These are phyloP conservation scores for Neoaliturus tenellus DNA, from an alignment of 2,888 invertebrate genomes.

Conservation along the genomic window DNA sequence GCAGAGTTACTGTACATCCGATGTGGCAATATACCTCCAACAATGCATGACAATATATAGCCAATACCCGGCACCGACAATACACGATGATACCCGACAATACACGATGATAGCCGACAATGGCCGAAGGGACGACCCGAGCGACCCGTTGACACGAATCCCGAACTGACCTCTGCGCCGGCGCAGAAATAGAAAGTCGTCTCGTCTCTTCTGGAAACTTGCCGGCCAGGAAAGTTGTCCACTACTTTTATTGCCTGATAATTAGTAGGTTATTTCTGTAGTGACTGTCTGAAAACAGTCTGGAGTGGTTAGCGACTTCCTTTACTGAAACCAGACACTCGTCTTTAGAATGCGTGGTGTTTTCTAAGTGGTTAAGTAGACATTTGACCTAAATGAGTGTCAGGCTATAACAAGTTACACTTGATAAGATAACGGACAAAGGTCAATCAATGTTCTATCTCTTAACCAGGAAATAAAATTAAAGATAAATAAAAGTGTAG, in stretches of 20 bases:
- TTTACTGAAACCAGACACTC: neutral
- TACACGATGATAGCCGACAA: neutral
- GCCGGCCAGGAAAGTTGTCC: conserved; percentile 39
- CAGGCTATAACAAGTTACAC: neutral
- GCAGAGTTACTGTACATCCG: too few species aligned
- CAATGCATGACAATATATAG: too few species aligned
- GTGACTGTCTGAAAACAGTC: neutral
- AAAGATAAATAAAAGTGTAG: too few species aligned
- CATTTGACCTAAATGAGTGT: neutral
- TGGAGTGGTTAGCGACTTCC: neutral
- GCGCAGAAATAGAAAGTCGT: conserved; percentile 25
- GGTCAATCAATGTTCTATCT: too few species aligned
- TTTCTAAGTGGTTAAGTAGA: neutral
- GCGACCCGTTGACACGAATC: conserved; percentile 38
- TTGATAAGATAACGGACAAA: too few species aligned
- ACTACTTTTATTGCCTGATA: conserved; percentile 44
- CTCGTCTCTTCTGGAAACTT: conserved; percentile 37
- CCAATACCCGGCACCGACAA: neutral
- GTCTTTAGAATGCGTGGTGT: neutral
- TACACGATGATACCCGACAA: neutral
- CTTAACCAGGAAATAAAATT: too few species aligned
- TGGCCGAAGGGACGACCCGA: neutral
- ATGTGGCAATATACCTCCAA: too few species aligned
- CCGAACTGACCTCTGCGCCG: neutral
- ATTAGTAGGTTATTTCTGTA: conserved; percentile 27